These are phyloP conservation scores for Enteromius mattozi DNA, from an alignment of 2,797 vertebrate species.

Conservation along the genomic window DNA sequence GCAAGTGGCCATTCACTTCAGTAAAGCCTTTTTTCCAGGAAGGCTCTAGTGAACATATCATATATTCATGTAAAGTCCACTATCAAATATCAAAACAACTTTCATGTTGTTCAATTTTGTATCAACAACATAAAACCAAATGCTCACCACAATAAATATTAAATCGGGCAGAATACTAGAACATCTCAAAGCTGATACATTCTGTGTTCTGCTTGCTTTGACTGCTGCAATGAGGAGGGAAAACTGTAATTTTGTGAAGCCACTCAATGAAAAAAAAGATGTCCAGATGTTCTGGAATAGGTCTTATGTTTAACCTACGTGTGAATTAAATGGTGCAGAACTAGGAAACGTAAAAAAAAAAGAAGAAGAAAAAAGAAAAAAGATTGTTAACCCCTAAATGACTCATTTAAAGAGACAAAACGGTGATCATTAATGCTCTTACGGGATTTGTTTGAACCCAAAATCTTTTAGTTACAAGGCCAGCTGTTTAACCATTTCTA, in stretches of 20 bases:
- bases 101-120: slow-evolving; percentile 34
- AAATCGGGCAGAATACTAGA: slow-evolving; percentile 6
- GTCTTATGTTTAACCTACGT: background rate
- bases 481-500: background rate
- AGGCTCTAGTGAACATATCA: slow-evolving; percentile 44
- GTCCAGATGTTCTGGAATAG: background rate
- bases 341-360: background rate
- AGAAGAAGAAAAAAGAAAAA: background rate
- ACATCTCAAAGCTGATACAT: background rate
- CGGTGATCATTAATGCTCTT: background rate
- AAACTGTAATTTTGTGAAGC: background rate
- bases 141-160: slow-evolving; percentile 34
- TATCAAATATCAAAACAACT: slow-evolving; percentile 62
- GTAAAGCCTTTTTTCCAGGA: slow-evolving; percentile 56
- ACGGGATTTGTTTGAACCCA: background rate
- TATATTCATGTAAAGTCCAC: slow-evolving; percentile 40
- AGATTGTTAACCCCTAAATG: background rate
- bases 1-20: slow-evolving; percentile 53
- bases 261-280: background rate
- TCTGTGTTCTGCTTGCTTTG: background rate
- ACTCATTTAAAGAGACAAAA: slow-evolving; percentile 1
- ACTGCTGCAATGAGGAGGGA: background rate
- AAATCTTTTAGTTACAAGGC: background rate
- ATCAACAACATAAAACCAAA: slow-evolving; percentile 53
- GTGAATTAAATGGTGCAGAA: background rate